Evolutionary conservation across 2,113 vertebrate genomes (phyloP).

Genomic region (Calypte anna): DNA sequence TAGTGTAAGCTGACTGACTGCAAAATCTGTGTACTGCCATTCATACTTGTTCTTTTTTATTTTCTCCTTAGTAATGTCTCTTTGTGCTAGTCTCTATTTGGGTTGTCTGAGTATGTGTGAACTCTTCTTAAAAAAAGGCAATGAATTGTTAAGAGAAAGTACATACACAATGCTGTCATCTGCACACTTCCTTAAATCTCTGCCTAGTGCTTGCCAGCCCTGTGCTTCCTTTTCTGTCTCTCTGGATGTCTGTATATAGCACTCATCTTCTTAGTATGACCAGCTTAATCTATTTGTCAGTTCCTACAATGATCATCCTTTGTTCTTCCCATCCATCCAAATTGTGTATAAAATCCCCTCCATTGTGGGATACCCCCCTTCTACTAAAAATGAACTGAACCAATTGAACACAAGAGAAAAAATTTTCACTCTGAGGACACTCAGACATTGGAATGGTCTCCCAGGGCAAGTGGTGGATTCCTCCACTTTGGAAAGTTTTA

Average conservation of each 20-base stretch:
- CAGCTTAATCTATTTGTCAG: neutral
- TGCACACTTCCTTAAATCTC: neutral
- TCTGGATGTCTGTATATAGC: neutral
- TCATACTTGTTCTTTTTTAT: conserved; percentile 40
- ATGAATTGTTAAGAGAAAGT: neutral
- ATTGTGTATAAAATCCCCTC: neutral
- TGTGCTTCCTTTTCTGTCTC: neutral
- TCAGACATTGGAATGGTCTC: no score
- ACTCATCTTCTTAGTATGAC: neutral
- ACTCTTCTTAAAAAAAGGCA: neutral
- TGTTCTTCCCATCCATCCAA: neutral
- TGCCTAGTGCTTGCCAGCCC: neutral
- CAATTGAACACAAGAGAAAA: no score
- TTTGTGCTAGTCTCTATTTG: conserved; percentile 27
- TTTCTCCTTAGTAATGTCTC: neutral
- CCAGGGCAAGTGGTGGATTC: no score
- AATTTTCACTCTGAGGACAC: no score
- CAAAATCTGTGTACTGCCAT: conserved; percentile 3
- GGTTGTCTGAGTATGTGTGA: conserved; percentile 31
- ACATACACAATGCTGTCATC: neutral
- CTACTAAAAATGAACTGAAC: neutral
- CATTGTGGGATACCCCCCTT: rapidly evolving
- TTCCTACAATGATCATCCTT: neutral
- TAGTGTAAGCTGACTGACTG: neutral
- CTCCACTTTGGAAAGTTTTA: no score